phyloP scores from a whole-genome alignment of 1,140 invertebrate species.

The Phortica variegata region DNA sequence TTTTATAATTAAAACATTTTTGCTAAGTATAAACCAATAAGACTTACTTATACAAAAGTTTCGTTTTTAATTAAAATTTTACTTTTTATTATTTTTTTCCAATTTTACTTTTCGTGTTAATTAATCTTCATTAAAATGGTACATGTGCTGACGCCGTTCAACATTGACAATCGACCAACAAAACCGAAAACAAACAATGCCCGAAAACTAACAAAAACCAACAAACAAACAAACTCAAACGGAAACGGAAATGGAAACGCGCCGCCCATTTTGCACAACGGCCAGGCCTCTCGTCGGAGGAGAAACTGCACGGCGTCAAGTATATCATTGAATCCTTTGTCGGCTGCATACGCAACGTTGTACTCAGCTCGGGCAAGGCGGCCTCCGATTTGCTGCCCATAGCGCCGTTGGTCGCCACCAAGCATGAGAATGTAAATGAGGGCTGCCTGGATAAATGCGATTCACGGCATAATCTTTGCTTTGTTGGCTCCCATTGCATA shows the following conservation, averaged over 20 bases:
- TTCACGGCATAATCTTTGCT: conserved; percentile 78
- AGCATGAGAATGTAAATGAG: conserved; percentile 83
- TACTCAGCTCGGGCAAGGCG: conserved; percentile 78
- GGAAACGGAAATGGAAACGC: neutral
- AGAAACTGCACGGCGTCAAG: conserved; percentile 81
- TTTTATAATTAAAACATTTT: no score
- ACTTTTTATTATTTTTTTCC: conserved; percentile 16
- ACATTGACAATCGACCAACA: neutral
- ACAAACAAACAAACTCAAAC: neutral
- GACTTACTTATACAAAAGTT: no score
- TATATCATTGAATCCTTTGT: conserved; percentile 91
- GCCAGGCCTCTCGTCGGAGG: conserved; percentile 78
- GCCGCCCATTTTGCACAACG: conserved; percentile 2
- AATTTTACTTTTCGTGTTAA: conserved; percentile 46
- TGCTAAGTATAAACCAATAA: no score
- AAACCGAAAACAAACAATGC: neutral
- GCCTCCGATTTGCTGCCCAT: conserved; percentile 78
- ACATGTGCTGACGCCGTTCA: neutral
- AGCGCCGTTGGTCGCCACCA: conserved; percentile 76
- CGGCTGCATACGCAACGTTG: conserved; percentile 84
- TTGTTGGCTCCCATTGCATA: conserved; percentile 78
- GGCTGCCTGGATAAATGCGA: conserved; percentile 80
- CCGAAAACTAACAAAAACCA: neutral
- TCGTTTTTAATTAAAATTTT: no score
- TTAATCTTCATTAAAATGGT: conserved; percentile 30